Evolutionary conservation across 2,113 vertebrate genomes (phyloP).

Genomic region (Leucoraja erinaceus): DNA sequence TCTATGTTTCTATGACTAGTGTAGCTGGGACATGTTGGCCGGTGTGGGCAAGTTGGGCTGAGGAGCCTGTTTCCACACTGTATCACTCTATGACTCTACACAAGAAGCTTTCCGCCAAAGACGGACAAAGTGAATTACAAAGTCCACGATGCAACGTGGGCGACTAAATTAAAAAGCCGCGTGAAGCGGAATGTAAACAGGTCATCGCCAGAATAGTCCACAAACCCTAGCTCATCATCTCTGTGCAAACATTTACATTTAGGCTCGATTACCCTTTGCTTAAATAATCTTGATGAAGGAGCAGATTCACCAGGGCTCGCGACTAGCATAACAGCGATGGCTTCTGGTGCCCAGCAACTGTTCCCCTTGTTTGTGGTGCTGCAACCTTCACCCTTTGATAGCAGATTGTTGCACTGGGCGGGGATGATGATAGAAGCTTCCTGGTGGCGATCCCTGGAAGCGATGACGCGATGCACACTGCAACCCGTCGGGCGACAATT

Average conservation of each 20-base stretch:
- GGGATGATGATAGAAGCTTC: too few relatives aligned
- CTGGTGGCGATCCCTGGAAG: too few relatives aligned
- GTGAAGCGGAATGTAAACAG: neutral
- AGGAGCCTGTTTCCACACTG: too few relatives aligned
- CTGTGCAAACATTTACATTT: conserved; percentile 28
- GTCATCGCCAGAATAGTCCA: neutral
- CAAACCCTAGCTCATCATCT: neutral
- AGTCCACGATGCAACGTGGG: neutral
- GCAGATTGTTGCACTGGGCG: conserved; percentile 5
- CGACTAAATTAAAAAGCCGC: neutral
- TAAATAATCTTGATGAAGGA: conserved; percentile 32
- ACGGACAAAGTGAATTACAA: neutral
- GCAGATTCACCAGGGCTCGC: neutral
- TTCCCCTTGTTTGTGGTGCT: conserved; percentile 29
- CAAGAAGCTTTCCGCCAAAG: neutral
- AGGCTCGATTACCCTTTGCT: conserved; percentile 2
- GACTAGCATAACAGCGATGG: neutral
- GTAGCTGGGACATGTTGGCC: too few relatives aligned
- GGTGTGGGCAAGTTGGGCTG: too few relatives aligned
- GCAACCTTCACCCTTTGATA: conserved; percentile 32
- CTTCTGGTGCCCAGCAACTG: neutral
- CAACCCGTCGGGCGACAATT: too few relatives aligned
- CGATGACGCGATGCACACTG: too few relatives aligned
- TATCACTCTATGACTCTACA: too few relatives aligned
- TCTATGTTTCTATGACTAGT: too few relatives aligned